phyloP scores from a whole-genome alignment of 1,140 invertebrate genomes.

The Temnothorax curvispinosus region DNA sequence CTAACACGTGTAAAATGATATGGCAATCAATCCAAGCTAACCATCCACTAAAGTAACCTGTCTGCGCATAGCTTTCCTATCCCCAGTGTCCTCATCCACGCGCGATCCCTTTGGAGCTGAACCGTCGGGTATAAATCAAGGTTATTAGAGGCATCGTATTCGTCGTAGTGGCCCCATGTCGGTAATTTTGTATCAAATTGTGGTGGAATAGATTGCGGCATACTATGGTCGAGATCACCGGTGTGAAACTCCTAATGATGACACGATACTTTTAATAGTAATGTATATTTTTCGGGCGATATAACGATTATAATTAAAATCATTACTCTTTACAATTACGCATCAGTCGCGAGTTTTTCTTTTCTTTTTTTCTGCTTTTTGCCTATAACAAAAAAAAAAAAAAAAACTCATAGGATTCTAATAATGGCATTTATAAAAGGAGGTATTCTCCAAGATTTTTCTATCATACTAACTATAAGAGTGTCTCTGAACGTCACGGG shows the following conservation, averaged over 20 bases:
- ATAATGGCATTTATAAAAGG: background rate
- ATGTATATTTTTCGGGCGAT: background rate
- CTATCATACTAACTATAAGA: background rate
- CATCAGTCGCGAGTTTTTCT: background rate
- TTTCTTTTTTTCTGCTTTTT: background rate
- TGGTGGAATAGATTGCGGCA: slow-evolving; percentile 79
- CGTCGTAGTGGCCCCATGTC: slow-evolving; percentile 78
- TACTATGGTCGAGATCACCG: slow-evolving; percentile 24
- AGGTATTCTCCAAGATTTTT: background rate
- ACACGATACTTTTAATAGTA: slow-evolving; percentile 30
- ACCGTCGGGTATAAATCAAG: slow-evolving; percentile 84
- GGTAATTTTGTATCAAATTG: slow-evolving; percentile 85
- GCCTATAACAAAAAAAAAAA: background rate
- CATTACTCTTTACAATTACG: background rate
- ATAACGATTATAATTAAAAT: slow-evolving; percentile 8
- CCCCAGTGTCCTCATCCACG: slow-evolving; percentile 70
- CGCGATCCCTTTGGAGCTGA: slow-evolving; percentile 78
- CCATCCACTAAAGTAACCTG: slow-evolving; percentile 79
- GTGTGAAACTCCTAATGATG: slow-evolving; percentile 41
- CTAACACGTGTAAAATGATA: slow-evolving; percentile 82
- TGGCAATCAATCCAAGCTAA: slow-evolving; percentile 85
- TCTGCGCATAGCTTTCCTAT: slow-evolving; percentile 77
- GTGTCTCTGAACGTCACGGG: too few species aligned
- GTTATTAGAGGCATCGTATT: slow-evolving; percentile 85
- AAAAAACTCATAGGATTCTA: background rate